Conservation (phyloP, 2,797 vertebrate genomes). For the Megalops cyprinoides region DNA sequence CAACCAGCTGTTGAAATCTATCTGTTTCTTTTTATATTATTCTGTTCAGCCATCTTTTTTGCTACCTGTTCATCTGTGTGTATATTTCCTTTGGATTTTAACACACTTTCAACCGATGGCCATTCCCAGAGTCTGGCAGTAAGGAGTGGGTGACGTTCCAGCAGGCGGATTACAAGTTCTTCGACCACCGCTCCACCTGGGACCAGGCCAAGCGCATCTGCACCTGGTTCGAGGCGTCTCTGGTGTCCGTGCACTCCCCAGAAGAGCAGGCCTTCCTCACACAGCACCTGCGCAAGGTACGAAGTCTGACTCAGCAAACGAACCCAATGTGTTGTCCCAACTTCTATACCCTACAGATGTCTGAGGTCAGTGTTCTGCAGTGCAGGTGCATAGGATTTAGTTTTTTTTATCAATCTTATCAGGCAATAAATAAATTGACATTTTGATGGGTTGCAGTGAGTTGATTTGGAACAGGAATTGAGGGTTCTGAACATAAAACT, state of each 20-base stretch:
- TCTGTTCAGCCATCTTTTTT: not conserved
- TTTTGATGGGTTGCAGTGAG: too few species aligned
- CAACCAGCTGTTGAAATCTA: too few species aligned
- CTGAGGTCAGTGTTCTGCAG: not conserved
- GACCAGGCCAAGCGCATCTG: conserved; percentile 92
- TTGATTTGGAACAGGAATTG: not conserved
- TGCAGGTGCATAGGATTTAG: not conserved
- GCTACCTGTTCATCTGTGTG: not conserved
- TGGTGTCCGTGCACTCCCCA: conserved; percentile 85
- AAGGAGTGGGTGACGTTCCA: conserved; percentile 88
- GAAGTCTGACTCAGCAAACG: not conserved
- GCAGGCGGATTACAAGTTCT: conserved; percentile 92
- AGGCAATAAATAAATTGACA: not conserved
- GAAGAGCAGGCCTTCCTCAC: conserved; percentile 86
- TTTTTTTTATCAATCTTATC: not conserved
- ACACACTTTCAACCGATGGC: not conserved
- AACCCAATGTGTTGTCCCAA: too few species aligned
- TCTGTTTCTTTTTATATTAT: too few species aligned
- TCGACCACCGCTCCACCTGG: conserved; percentile 91
- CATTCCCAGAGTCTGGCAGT: conserved; percentile 66
- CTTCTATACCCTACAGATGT: too few species aligned
- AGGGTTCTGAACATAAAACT: too few species aligned
- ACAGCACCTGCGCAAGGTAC: conserved; percentile 85
- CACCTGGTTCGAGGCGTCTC: conserved; percentile 85
- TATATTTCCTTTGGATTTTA: not conserved